Conservation (phyloP, 2,888 invertebrate genomes). For the Rapana venosa region DNA sequence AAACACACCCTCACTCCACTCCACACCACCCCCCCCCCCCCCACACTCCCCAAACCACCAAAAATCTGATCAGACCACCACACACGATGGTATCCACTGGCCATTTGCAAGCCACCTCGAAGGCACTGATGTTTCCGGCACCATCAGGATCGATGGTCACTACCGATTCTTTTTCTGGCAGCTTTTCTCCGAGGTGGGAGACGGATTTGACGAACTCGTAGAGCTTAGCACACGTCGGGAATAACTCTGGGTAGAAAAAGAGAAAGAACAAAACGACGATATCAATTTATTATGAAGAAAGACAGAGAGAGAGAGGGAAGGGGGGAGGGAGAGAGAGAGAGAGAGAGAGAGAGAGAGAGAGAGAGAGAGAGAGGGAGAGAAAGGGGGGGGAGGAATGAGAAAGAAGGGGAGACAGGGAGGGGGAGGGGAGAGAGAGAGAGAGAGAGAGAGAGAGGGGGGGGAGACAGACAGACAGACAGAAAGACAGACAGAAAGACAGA, state of each 20-base stretch:
- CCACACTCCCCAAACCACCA: too few relatives aligned
- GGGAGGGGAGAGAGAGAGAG: neutral
- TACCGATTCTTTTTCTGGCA: conserved; percentile 44
- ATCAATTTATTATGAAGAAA: neutral
- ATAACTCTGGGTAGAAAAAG: conserved; percentile 41
- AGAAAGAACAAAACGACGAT: neutral
- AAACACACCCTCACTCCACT: too few relatives aligned
- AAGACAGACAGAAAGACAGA: neutral
- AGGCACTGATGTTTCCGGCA: conserved; percentile 58
- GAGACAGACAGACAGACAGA: neutral
- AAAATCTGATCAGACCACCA: neutral
- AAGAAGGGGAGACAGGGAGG: neutral
- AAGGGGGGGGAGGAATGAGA: too few relatives aligned
- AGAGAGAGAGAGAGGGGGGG: neutral
- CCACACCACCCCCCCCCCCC: too few relatives aligned
- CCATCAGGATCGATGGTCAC: conserved; percentile 69
- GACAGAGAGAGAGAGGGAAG: neutral
- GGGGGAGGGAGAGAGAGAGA: neutral
- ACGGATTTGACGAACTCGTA: conserved; percentile 32
- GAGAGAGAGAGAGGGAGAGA: too few relatives aligned
- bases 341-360: neutral
- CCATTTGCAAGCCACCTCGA: conserved; percentile 63
- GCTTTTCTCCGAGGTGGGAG: conserved; percentile 36
- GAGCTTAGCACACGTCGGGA: conserved; percentile 43
- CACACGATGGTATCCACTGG: conserved; percentile 43